phyloP scores from a whole-genome alignment of 2,888 invertebrate species.

The Kuschelorhynchus macadamiae region DNA sequence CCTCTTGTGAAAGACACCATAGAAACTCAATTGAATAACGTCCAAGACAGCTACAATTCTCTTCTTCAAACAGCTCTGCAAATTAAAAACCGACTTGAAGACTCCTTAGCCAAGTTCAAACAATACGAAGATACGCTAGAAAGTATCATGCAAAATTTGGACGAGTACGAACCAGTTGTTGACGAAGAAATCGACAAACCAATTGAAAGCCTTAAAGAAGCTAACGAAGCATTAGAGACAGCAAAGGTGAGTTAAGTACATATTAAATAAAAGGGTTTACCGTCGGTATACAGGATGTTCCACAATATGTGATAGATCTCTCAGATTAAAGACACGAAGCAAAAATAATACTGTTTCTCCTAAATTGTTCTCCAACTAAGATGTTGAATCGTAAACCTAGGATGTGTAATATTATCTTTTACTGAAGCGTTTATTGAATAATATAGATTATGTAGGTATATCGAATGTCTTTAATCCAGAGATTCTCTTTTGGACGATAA shows the following conservation, averaged over 20 bases:
- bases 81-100: conserved; percentile 88
- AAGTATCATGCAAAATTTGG: conserved; percentile 86
- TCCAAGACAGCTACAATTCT: conserved; percentile 94
- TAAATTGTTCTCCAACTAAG: too few species aligned
- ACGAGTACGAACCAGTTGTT: conserved; percentile 84
- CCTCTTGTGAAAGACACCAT: conserved; percentile 84
- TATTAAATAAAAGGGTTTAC: too few species aligned
- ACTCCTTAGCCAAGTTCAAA: conserved; percentile 92
- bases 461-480: too few species aligned
- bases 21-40: conserved; percentile 88
- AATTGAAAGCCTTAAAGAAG: conserved; percentile 81
- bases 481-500: too few species aligned
- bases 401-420: too few species aligned
- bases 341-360: too few species aligned
- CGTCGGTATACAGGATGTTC: too few species aligned
- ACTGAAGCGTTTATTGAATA: too few species aligned
- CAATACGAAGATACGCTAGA: conserved; percentile 93
- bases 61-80: conserved; percentile 90
- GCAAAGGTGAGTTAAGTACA: conserved; percentile 75
- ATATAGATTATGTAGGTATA: too few species aligned
- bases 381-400: too few species aligned
- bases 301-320: too few species aligned
- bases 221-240: conserved; percentile 80
- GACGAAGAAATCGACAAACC: conserved; percentile 81
- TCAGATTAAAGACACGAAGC: too few species aligned